Percentiles rank a stretch among this genome's conserved stretches.
Conservation (phyloP, 2,888 invertebrate species). For the Agrilus biguttatus region DNA sequence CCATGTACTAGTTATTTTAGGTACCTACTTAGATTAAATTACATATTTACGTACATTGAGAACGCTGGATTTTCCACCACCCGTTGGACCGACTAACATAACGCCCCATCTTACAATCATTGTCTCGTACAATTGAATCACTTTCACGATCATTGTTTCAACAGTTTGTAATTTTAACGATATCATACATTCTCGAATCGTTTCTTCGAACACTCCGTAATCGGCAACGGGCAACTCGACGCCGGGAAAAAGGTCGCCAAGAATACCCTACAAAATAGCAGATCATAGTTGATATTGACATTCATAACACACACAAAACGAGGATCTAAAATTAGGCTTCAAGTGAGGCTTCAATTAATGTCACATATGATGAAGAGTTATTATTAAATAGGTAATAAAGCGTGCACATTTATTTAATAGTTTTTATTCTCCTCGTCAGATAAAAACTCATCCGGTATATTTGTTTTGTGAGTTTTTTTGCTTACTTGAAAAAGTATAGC, state of each 20-base stretch:
- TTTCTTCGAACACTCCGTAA: slow-evolving; percentile 59
- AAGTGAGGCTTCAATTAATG: no score
- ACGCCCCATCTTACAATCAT: slow-evolving; percentile 87
- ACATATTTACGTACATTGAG: slow-evolving; percentile 40
- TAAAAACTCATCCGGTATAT: no score
- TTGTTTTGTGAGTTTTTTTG: slow-evolving; percentile 1
- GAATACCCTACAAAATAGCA: slow-evolving; percentile 46
- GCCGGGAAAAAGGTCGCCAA: slow-evolving; percentile 82
- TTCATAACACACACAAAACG: no score
- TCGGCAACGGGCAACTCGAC: slow-evolving; percentile 63
- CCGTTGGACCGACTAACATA: slow-evolving; percentile 84
- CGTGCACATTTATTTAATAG: no score
- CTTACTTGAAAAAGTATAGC: slow-evolving; percentile 59
- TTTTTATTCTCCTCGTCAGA: no score
- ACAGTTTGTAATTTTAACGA: slow-evolving; percentile 53
- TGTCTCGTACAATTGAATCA: slow-evolving; percentile 78
- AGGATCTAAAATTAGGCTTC: no score
- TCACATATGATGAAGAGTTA: no score
- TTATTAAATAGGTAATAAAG: no score
- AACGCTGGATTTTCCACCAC: slow-evolving; percentile 71
- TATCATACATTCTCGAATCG: slow-evolving; percentile 39
- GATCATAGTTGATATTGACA: no score
- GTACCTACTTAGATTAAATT: neutral
- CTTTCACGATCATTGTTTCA: slow-evolving; percentile 50
- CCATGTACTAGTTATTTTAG: neutral